These are phyloP conservation scores for Argyrosomus japonicus DNA, from an alignment of 2,113 vertebrate genomes.

Conservation along the genomic window DNA sequence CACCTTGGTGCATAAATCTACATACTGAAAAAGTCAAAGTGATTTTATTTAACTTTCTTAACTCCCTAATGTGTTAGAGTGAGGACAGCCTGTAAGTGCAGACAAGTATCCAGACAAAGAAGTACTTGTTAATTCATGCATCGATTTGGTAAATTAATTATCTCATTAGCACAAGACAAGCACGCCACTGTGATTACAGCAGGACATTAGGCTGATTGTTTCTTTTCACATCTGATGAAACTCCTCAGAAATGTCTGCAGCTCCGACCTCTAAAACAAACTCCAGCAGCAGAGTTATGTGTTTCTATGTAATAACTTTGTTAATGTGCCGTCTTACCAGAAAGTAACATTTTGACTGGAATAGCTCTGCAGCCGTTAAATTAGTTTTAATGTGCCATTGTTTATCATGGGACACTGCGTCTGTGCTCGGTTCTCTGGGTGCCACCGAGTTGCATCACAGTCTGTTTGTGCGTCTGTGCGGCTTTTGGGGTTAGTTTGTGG, in stretches of 20 bases:
- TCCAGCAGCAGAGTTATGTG: slow-evolving; percentile 16
- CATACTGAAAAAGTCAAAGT: neutral
- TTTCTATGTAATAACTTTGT: neutral
- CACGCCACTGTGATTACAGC: neutral
- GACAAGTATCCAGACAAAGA: slow-evolving; percentile 19
- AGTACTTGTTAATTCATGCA: slow-evolving; percentile 21
- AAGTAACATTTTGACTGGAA: slow-evolving; percentile 45
- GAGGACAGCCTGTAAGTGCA: neutral
- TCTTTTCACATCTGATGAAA: slow-evolving; percentile 34
- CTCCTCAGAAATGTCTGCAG: neutral
- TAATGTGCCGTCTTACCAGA: slow-evolving; percentile 8
- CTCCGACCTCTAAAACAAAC: slow-evolving; percentile 14
- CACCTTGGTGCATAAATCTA: slow-evolving; percentile 23
- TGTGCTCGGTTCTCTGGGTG: slow-evolving; percentile 44
- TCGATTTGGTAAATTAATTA: slow-evolving; percentile 33
- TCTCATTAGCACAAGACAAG: slow-evolving; percentile 23
- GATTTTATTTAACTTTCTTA: neutral
- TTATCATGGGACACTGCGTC: slow-evolving; percentile 48
- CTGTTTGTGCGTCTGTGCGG: slow-evolving; percentile 70
- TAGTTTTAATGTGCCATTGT: slow-evolving; percentile 68
- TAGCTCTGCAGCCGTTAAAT: slow-evolving; percentile 62
- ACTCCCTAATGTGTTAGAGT: neutral
- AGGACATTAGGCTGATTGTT: slow-evolving; percentile 20
- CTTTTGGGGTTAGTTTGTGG: slow-evolving; percentile 65
- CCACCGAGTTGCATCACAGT: slow-evolving; percentile 64